Evolutionary conservation across 1,140 invertebrate species (phyloP).

Genomic region (Orius insidiosus): DNA sequence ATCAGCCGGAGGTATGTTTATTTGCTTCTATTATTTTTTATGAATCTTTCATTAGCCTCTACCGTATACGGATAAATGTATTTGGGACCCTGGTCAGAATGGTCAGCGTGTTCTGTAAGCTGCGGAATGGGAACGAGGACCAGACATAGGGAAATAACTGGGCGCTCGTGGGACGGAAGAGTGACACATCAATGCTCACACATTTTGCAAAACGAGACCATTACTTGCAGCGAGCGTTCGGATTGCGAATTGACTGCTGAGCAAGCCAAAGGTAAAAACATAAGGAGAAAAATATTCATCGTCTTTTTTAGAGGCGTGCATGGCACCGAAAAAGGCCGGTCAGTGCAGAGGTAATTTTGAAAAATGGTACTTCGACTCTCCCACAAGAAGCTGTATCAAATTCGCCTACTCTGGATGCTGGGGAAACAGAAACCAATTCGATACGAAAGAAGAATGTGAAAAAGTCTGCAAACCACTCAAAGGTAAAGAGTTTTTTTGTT

Average conservation of each 20-base stretch:
- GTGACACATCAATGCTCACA: neutral
- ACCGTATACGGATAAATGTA: slow-evolving; percentile 34
- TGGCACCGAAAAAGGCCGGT: slow-evolving; percentile 16
- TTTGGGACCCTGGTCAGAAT: slow-evolving; percentile 52
- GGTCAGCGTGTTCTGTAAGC: slow-evolving; percentile 57
- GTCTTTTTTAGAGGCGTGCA: slow-evolving; percentile 19
- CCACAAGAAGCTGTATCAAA: slow-evolving; percentile 33
- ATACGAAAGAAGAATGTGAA: slow-evolving; percentile 30
- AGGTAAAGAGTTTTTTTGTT: too few relatives aligned
- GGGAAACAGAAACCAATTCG: slow-evolving; percentile 58
- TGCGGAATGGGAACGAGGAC: slow-evolving; percentile 50
- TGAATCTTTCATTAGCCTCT: slow-evolving; percentile 1
- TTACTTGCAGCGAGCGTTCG: slow-evolving; percentile 1
- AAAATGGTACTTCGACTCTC: slow-evolving; percentile 36
- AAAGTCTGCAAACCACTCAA: slow-evolving; percentile 1
- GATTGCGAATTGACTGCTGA: slow-evolving; percentile 10
- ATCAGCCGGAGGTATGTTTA: neutral
- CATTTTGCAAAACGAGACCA: neutral
- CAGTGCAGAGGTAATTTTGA: slow-evolving; percentile 17
- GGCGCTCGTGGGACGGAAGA: too few relatives aligned
- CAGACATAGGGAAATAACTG: neutral
- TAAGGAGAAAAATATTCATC: too few relatives aligned
- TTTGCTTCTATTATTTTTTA: neutral
- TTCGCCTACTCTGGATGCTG: slow-evolving; percentile 63
- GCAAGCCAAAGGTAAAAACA: slow-evolving; percentile 15